Evolutionary conservation across 2,113 vertebrate species (phyloP).

Genomic region (Corynorhinus townsendii): DNA sequence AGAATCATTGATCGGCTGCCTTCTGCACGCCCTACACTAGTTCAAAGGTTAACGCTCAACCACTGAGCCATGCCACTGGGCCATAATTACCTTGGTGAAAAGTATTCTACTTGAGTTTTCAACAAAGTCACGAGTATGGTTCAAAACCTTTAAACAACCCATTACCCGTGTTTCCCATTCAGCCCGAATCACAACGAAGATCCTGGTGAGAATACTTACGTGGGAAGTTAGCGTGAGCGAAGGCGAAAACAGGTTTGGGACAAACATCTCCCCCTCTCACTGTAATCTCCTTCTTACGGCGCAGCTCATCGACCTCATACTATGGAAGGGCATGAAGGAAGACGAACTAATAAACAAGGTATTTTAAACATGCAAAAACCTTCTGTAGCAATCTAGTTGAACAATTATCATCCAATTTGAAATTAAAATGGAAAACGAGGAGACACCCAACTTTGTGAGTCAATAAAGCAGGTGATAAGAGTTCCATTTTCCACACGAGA

Average conservation of each 20-base stretch:
- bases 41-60: too few species aligned
- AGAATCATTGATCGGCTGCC: too few species aligned
- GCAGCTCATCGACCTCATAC: conserved; percentile 93
- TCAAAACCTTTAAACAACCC: neutral
- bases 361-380: neutral
- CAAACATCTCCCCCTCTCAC: conserved; percentile 90
- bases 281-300: conserved; percentile 95
- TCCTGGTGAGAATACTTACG: conserved; percentile 83
- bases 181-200: neutral
- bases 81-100: neutral
- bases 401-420: neutral
- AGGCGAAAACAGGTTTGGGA: conserved; percentile 89
- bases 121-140: neutral
- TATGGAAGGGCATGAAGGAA: conserved; percentile 51
- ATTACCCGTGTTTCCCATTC: neutral
- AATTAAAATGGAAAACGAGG: neutral
- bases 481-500: neutral
- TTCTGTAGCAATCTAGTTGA: neutral
- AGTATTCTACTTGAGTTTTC: neutral
- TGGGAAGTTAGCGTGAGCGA: conserved; percentile 95
- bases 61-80: too few species aligned
- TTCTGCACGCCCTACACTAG: too few species aligned
- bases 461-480: neutral
- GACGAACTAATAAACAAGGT: neutral
- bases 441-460: neutral